These are phyloP conservation scores for Poeciliopsis presidionis DNA, from an alignment of 2,797 vertebrate genomes.

Conservation along the genomic window DNA sequence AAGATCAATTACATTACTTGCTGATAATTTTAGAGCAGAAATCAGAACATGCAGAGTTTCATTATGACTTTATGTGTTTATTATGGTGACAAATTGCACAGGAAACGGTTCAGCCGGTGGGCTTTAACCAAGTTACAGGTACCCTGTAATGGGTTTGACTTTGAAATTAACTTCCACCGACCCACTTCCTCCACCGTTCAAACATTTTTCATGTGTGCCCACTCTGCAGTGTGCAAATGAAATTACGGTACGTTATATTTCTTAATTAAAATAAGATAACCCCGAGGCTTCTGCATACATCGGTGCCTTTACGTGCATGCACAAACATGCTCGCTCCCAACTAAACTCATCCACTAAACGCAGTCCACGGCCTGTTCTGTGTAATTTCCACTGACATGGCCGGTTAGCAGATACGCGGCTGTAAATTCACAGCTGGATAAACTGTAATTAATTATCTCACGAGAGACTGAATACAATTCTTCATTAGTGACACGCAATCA, in stretches of 20 bases:
- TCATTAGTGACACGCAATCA: constrained; percentile 41
- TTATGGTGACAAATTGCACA: constrained; percentile 7
- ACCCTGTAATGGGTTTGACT: constrained; percentile 64
- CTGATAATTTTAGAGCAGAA: constrained; percentile 2
- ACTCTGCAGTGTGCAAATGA: constrained; percentile 71
- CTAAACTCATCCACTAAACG: constrained; percentile 14
- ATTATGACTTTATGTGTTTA: constrained; percentile 1
- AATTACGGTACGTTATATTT: constrained; percentile 67
- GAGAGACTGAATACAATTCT: constrained; percentile 29
- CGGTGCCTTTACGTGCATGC: constrained; percentile 29
- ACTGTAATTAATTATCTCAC: constrained; percentile 56
- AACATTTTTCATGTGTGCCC: constrained; percentile 38
- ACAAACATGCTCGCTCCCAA: constrained; percentile 29
- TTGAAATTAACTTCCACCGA: constrained; percentile 60
- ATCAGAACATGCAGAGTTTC: not conserved
- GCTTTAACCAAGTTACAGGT: constrained; percentile 50
- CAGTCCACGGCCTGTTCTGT: constrained; percentile 4
- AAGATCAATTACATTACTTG: constrained; percentile 7
- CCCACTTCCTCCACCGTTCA: constrained; percentile 23
- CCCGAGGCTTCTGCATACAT: constrained; percentile 62
- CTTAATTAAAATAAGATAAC: constrained; percentile 76
- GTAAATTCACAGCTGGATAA: constrained; percentile 42
- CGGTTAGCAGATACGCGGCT: constrained; percentile 19
- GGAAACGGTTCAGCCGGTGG: constrained; percentile 39
- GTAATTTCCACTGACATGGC: constrained; percentile 11